These are phyloP conservation scores for Ceyx cyanopectus DNA, from an alignment of 2,113 vertebrate genomes.

Conservation along the genomic window DNA sequence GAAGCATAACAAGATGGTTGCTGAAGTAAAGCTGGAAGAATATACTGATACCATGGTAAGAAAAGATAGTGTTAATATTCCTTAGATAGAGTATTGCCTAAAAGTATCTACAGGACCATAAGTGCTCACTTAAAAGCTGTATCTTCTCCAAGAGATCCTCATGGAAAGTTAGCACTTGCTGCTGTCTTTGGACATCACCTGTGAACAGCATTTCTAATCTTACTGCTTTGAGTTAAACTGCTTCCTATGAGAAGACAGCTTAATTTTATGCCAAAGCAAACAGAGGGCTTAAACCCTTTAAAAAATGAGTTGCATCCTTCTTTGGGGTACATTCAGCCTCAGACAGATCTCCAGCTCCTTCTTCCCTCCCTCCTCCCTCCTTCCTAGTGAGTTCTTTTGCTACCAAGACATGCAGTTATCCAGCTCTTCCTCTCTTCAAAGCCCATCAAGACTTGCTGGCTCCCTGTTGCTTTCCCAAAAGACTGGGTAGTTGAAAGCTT, in stretches of 20 bases:
- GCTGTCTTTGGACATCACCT: not conserved
- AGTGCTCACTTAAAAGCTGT: not conserved
- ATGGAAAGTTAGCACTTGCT: not conserved
- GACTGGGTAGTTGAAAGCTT: not conserved
- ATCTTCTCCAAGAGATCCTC: not conserved
- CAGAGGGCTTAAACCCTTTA: not conserved
- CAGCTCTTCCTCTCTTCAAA: not conserved
- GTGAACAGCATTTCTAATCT: not conserved
- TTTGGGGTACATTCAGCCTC: not conserved
- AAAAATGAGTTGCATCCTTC: not conserved
- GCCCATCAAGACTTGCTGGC: not conserved
- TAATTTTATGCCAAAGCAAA: not conserved
- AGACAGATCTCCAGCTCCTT: not conserved
- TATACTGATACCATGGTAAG: slow-evolving; percentile 93
- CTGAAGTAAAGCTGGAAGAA: slow-evolving; percentile 87
- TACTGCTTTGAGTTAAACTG: not conserved
- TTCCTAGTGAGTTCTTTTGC: not conserved
- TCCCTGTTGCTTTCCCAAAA: slow-evolving; percentile 1
- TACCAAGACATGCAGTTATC: not conserved
- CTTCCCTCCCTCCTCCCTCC: not conserved
- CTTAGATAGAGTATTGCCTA: not conserved
- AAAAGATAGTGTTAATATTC: not conserved
- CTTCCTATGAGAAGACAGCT: not conserved
- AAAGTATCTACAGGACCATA: not conserved
- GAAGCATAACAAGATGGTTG: slow-evolving; percentile 83